These are phyloP conservation scores for Dermatemys mawii DNA, from an alignment of 2,113 vertebrate species.

Conservation along the genomic window DNA sequence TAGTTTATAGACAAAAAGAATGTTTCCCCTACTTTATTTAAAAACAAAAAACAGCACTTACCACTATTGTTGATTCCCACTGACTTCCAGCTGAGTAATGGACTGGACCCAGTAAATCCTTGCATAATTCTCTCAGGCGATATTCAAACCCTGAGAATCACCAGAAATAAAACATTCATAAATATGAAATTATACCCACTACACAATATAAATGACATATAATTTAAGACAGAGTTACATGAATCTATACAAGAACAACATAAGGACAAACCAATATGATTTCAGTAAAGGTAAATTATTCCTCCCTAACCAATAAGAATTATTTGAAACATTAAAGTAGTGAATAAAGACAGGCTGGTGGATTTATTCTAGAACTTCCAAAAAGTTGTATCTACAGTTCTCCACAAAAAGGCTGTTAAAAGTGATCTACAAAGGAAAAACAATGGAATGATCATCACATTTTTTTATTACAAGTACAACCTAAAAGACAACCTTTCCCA, in stretches of 20 bases:
- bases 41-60: constrained; percentile 71
- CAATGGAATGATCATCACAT: neutral
- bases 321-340: neutral
- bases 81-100: constrained; percentile 90
- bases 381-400: neutral
- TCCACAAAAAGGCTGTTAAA: neutral
- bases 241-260: neutral
- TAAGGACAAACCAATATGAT: neutral
- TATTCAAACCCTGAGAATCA: constrained; percentile 88
- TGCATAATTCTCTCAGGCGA: constrained; percentile 93
- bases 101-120: constrained; percentile 96
- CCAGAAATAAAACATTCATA: constrained; percentile 1
- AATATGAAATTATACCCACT: neutral
- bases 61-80: constrained; percentile 94
- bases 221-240: neutral
- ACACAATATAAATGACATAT: neutral
- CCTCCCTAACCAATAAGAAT: neutral
- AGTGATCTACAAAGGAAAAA: neutral
- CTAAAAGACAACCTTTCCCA: neutral
- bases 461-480: neutral
- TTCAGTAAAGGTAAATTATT: neutral
- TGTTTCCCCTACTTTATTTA: neutral
- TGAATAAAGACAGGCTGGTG: neutral
- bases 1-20: neutral
- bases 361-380: neutral